A percentile compares a stretch with the other conserved stretches of the same genome.
phyloP scores from a whole-genome alignment of 2,113 vertebrate genomes.

The Ptilorrhoa leucosticta region DNA sequence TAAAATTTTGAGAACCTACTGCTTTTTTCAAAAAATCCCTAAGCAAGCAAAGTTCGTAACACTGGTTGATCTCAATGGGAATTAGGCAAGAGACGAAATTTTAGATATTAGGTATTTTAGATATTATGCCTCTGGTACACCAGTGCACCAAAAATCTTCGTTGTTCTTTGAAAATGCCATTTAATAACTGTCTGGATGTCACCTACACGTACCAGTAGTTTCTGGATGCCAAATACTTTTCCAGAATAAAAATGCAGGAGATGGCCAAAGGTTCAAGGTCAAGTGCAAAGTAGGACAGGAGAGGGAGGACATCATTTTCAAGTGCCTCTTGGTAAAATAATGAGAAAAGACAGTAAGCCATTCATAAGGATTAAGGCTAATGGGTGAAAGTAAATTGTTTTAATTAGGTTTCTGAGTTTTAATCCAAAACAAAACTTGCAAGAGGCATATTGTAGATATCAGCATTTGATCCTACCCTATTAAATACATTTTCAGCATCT shows the following conservation, averaged over 20 bases:
- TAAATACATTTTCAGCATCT: constrained; percentile 44
- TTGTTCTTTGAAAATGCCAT: not conserved
- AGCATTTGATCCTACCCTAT: constrained; percentile 37
- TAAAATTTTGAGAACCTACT: not conserved
- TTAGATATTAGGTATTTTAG: not conserved
- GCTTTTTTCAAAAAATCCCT: not conserved
- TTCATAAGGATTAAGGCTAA: constrained; percentile 67
- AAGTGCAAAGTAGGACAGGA: constrained; percentile 62
- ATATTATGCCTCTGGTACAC: not conserved
- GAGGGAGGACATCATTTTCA: constrained; percentile 60
- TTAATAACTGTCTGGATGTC: not conserved
- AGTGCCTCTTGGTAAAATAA: constrained; percentile 67
- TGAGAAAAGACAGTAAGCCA: constrained; percentile 58
- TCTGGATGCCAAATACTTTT: not conserved
- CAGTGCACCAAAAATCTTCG: not conserved
- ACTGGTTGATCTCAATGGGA: not conserved
- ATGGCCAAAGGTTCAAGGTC: constrained; percentile 55
- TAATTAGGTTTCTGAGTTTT: constrained; percentile 69
- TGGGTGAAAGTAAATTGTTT: constrained; percentile 68
- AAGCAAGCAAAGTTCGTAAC: not conserved
- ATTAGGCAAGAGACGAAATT: not conserved
- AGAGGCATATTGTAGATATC: constrained; percentile 41
- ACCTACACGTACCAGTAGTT: not conserved
- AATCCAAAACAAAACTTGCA: constrained; percentile 64
- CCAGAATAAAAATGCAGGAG: constrained; percentile 37